These are phyloP conservation scores for Onychomys arenicola DNA, from an alignment of 2,797 vertebrate genomes.

Conservation along the genomic window DNA sequence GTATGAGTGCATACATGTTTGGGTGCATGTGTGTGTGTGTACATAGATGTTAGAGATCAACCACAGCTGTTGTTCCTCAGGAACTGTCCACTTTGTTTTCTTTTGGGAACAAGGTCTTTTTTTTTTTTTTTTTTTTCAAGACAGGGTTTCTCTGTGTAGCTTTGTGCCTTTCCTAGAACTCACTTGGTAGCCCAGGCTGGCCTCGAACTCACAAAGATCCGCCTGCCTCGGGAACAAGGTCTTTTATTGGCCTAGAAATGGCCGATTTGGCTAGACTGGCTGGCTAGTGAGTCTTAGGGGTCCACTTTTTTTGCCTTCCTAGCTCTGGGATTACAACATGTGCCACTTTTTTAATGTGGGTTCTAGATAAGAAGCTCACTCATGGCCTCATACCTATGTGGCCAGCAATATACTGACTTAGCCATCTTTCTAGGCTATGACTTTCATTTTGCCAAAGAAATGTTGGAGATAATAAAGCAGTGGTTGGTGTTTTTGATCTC, in stretches of 20 bases:
- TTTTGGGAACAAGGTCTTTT: not conserved
- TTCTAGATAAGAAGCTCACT: not conserved
- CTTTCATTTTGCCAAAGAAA: not conserved
- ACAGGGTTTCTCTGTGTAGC: too few species aligned
- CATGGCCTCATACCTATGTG: not conserved
- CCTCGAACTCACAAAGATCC: too few species aligned
- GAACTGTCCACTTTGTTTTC: not conserved
- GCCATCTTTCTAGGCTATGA: not conserved
- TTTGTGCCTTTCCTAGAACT: too few species aligned
- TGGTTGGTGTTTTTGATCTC: not conserved
- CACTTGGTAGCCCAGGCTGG: too few species aligned
- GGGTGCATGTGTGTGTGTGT: not conserved
- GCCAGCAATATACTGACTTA: not conserved
- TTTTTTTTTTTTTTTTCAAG: too few species aligned
- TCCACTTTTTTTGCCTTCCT: not conserved
- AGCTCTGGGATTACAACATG: not conserved
- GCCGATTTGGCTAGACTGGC: not conserved
- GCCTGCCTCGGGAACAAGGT: too few species aligned
- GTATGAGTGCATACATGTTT: not conserved
- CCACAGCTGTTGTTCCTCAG: not conserved
- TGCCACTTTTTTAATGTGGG: not conserved
- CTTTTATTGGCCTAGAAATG: not conserved
- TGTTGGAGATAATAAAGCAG: not conserved
- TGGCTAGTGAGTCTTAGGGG: not conserved
- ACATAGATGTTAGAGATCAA: not conserved